A percentile compares a stretch with the other conserved stretches of the same genome.
phyloP scores from a whole-genome alignment of 2,113 vertebrate genomes.

The Colinus virginianus region DNA sequence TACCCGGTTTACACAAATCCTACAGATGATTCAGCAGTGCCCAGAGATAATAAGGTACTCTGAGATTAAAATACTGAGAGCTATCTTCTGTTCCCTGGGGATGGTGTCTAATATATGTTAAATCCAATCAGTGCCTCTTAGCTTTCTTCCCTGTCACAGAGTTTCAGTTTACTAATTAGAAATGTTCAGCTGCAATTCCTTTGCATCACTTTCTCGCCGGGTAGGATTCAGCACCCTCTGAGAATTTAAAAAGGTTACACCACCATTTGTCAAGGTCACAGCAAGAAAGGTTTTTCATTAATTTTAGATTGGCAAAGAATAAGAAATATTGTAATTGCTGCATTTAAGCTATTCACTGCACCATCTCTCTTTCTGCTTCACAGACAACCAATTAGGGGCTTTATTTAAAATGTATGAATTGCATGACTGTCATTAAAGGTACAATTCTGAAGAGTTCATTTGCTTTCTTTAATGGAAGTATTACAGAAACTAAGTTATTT shows the following conservation, averaged over 20 bases:
- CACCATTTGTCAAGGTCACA: slow-evolving; percentile 67
- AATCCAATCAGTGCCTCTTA: slow-evolving; percentile 58
- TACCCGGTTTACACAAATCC: not conserved
- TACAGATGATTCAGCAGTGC: not conserved
- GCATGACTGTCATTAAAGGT: slow-evolving; percentile 12
- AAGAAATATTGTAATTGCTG: slow-evolving; percentile 57
- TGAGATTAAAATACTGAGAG: slow-evolving; percentile 27
- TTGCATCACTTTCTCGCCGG: slow-evolving; percentile 29
- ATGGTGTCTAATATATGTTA: slow-evolving; percentile 45
- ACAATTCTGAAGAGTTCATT: slow-evolving; percentile 37
- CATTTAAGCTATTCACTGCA: slow-evolving; percentile 39
- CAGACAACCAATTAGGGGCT: slow-evolving; percentile 35
- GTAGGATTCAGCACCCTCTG: slow-evolving; percentile 36
- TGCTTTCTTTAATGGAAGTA: not conserved
- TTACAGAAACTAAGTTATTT: not conserved
- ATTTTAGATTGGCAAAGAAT: slow-evolving; percentile 63
- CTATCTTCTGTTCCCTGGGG: slow-evolving; percentile 26
- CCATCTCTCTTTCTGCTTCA: not conserved
- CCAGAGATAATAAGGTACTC: not conserved
- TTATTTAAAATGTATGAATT: slow-evolving; percentile 58
- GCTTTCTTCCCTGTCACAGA: slow-evolving; percentile 45
- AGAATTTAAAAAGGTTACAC: slow-evolving; percentile 44
- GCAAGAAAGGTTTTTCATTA: slow-evolving; percentile 61
- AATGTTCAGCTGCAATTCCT: slow-evolving; percentile 58
- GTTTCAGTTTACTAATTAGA: slow-evolving; percentile 67